A percentile compares a stretch with the other conserved stretches of the same genome.
These are phyloP conservation scores for Epicauta chinensis DNA, from an alignment of 1,140 invertebrate species.

Conservation along the genomic window DNA sequence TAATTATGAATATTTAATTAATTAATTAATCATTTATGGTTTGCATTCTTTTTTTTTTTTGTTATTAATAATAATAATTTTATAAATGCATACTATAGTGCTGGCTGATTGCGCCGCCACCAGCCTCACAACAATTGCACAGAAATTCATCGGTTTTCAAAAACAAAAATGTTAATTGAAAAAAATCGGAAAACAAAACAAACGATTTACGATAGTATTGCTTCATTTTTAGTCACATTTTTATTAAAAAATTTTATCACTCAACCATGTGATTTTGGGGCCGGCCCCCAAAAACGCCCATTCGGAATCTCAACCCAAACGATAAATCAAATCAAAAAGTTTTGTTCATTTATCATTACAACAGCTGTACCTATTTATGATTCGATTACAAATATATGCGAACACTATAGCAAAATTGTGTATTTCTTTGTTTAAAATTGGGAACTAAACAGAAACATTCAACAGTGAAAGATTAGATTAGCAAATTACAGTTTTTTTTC, in stretches of 20 bases:
- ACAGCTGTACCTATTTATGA: constrained; percentile 38
- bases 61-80: background rate
- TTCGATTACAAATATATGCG: constrained; percentile 11
- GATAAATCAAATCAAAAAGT: constrained; percentile 15
- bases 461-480: too few species aligned
- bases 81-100: constrained; percentile 29
- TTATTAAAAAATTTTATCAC: constrained; percentile 63
- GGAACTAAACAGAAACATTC: too few species aligned
- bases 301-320: constrained; percentile 15
- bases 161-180: too few species aligned
- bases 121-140: constrained; percentile 40
- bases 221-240: constrained; percentile 59
- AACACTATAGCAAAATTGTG: constrained; percentile 20
- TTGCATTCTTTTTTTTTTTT: too few species aligned
- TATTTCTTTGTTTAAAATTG: too few species aligned
- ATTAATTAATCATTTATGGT: too few species aligned
- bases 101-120: constrained; percentile 18
- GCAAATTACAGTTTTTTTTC: too few species aligned
- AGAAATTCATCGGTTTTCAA: constrained; percentile 27
- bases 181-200: too few species aligned
- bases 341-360: constrained; percentile 42
- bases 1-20: too few species aligned
- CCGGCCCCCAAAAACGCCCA: constrained; percentile 17
- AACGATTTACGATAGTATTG: too few species aligned
- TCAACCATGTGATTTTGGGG: constrained; percentile 41